Evolutionary conservation across 2,888 invertebrate genomes (phyloP).

Genomic region (Hipparchia semele): DNA sequence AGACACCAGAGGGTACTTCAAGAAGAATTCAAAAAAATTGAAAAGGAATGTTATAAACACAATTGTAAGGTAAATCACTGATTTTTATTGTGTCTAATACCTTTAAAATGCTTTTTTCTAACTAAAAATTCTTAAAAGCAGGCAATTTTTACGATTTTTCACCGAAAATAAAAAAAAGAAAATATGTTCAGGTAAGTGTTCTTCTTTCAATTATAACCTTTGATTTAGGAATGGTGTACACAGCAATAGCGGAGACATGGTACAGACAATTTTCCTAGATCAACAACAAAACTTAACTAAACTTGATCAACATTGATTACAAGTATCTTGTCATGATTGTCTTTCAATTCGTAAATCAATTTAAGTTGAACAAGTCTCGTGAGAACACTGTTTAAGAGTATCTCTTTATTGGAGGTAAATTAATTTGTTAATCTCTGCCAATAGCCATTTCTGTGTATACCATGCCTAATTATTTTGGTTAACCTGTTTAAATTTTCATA

Average conservation of each 20-base stretch:
- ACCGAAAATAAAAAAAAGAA: background rate
- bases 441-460: background rate
- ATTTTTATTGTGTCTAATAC: background rate
- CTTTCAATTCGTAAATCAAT: too few relatives aligned
- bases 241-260: background rate
- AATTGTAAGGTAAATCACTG: conserved; percentile 50
- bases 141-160: conserved; percentile 4
- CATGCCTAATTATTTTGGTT: background rate
- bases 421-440: background rate
- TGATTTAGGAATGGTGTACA: background rate
- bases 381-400: too few relatives aligned
- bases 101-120: background rate
- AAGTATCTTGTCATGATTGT: too few relatives aligned
- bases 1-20: conserved; percentile 65
- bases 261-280: too few relatives aligned
- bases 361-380: too few relatives aligned
- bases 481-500: conserved; percentile 35
- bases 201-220: conserved; percentile 36
- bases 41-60: conserved; percentile 61
- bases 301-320: too few relatives aligned
- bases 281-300: too few relatives aligned
- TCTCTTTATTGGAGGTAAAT: background rate
- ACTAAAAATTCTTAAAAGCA: background rate
- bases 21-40: conserved; percentile 66
- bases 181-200: background rate